These are phyloP conservation scores for Harpalus rubripes DNA, from an alignment of 2,888 invertebrate genomes.

Conservation along the genomic window DNA sequence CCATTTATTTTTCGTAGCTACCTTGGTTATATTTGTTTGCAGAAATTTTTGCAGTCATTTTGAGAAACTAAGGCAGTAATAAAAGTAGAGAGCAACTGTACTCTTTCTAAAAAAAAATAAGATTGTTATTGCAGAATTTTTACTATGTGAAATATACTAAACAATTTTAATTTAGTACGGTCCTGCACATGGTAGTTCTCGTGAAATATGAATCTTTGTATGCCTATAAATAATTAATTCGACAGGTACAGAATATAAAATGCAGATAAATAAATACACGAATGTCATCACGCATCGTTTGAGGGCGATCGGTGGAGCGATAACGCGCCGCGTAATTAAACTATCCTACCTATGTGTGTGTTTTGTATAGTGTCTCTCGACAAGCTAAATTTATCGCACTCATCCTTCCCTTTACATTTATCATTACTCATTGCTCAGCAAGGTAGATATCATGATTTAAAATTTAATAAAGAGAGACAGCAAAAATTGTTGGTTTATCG, in stretches of 20 bases:
- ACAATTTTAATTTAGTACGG: not conserved
- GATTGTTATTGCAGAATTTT: too few species aligned
- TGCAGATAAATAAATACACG: conserved; percentile 65
- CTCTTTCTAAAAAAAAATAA: too few species aligned
- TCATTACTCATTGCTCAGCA: not conserved
- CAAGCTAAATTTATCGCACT: not conserved
- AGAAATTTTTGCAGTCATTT: too few species aligned
- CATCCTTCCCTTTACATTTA: conserved; percentile 8
- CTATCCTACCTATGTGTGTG: conserved; percentile 12
- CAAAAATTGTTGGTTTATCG: not conserved
- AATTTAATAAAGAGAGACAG: not conserved
- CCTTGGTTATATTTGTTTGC: too few species aligned
- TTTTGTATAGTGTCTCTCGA: not conserved
- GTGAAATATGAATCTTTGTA: conserved; percentile 67
- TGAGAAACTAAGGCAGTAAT: too few species aligned
- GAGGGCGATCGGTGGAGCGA: conserved; percentile 49
- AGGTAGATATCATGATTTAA: not conserved
- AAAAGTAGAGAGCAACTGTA: too few species aligned
- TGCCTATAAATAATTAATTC: conserved; percentile 64
- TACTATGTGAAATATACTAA: too few species aligned
- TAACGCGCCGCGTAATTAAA: conserved; percentile 58
- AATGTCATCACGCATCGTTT: conserved; percentile 66
- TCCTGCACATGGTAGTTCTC: conserved; percentile 37
- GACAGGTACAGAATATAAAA: conserved; percentile 62
- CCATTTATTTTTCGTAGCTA: too few species aligned